Conservation (phyloP, 1,140 invertebrate genomes). For the Drosophila chauvacae region DNA sequence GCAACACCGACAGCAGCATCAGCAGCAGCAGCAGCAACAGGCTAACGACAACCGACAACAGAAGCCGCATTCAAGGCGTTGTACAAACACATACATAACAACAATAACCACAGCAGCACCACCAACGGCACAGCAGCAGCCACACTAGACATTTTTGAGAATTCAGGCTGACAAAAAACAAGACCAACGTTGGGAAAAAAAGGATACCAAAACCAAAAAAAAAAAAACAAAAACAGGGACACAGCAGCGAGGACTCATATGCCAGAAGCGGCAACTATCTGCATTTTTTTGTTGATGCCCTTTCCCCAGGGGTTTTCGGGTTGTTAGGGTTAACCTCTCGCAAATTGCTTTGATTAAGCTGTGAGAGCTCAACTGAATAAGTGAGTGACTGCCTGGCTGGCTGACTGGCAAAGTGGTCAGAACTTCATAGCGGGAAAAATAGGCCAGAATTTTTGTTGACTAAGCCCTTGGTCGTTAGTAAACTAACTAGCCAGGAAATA, state of each 20-base stretch:
- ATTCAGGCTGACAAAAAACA: conserved; percentile 20
- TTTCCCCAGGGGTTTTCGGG: neutral
- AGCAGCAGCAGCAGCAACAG: conserved; percentile 47
- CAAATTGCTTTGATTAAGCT: conserved; percentile 70
- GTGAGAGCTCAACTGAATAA: conserved; percentile 49
- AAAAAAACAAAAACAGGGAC: conserved; percentile 16
- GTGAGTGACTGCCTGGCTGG: conserved; percentile 14
- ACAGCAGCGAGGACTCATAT: conserved; percentile 27
- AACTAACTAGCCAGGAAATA: too few relatives aligned
- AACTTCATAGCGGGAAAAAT: neutral
- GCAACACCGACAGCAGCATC: conserved; percentile 60
- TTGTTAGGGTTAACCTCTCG: conserved; percentile 46
- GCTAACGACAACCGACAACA: conserved; percentile 60
- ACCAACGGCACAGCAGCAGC: conserved; percentile 23
- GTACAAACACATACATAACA: conserved; percentile 77
- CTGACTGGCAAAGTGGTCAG: neutral
- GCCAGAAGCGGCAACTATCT: conserved; percentile 29
- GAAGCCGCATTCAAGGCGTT: conserved; percentile 78
- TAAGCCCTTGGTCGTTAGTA: neutral
- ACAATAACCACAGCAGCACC: conserved; percentile 32
- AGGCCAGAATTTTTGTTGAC: neutral
- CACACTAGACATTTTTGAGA: conserved; percentile 46
- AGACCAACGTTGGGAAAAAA: conserved; percentile 9
- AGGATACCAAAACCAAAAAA: conserved; percentile 5
- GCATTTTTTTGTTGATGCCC: conserved; percentile 2